These are phyloP conservation scores for Diceros bicornis DNA, from an alignment of 2,797 vertebrate species.

Conservation along the genomic window DNA sequence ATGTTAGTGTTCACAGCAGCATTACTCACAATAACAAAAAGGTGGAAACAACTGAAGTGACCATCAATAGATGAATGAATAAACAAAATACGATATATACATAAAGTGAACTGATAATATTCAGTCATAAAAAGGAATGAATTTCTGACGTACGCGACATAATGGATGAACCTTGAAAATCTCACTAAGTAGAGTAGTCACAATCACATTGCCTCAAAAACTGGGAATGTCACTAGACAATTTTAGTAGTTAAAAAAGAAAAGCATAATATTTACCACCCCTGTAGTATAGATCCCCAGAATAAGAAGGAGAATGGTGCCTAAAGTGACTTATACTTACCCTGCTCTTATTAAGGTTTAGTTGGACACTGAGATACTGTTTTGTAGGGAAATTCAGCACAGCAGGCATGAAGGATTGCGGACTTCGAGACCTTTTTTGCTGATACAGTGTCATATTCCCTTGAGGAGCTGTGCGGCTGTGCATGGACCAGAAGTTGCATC, in stretches of 20 bases:
- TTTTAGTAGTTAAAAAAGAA: not conserved
- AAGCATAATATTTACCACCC: not conserved
- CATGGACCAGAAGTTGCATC: fast-evolving
- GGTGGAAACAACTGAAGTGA: not conserved
- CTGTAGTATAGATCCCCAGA: not conserved
- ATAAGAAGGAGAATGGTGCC: not conserved
- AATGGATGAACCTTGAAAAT: not conserved
- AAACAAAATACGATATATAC: not conserved
- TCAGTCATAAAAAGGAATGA: not conserved
- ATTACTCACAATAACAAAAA: not conserved
- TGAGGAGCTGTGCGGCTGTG: not conserved
- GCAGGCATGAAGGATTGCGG: not conserved
- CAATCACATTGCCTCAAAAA: not conserved
- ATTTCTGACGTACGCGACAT: not conserved
- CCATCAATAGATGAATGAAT: not conserved
- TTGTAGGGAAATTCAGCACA: not conserved
- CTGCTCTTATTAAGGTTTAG: not conserved
- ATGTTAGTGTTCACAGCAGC: not conserved
- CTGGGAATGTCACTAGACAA: not conserved
- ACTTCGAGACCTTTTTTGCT: not conserved
- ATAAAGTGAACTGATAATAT: not conserved
- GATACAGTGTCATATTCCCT: not conserved
- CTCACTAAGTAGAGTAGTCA: not conserved
- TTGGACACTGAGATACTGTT: not conserved
- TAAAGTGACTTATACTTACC: not conserved